Base-by-base conservation (phyloP, 2,888 invertebrate species). In the Physocephala rufipes region DNA sequence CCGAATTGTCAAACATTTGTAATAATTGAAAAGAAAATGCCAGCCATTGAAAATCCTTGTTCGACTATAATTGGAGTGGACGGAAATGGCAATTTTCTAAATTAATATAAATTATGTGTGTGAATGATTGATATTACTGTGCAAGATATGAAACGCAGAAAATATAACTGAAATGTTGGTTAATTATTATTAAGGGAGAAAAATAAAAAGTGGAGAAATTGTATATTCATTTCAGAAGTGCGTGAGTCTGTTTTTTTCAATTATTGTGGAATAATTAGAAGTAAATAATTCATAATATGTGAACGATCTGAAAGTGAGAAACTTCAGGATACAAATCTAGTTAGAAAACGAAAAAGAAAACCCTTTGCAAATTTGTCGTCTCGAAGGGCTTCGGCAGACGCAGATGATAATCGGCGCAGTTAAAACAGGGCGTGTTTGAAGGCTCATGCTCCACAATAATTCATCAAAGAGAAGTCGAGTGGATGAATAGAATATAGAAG, bases 361-460 rank as follows among this genome's bases (percentile, higher is more conserved):
- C 30, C 16, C 28, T 12, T 55, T n/a, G n/a, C n/a, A n/a, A n/a
- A n/a, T 64, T 53, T 12, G 36, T 15, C 47, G 58, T n/a, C n/a
- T 19, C 13, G 30, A 36, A 68, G 68, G 51, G 59, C 47, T 59
- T 45, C 62, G 68, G 61, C 61, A 16, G 59, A 26, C 51, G 51
- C 68, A 45, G 30, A 45, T 36, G 9, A 9, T 47, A 51, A 4
- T 24, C 68, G 68, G 30, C 59, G 67, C 61, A 78, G 80, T 82
- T 80, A 79, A 82, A 77, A 82, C 79, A 80, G 80, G 82, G 80
- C 81, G 80, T 81, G 80, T 81, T 81, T 78, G 76, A 15, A 47
- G 63, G 15, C 2, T 7, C 49, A 13, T 49, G 49, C 19, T 3
- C 49, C 12, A 15, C 19, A 2, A n/a, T 49, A 19, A n/a, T 49